Conservation (phyloP, 2,797 vertebrate species). For the Discoglossus pictus region DNA sequence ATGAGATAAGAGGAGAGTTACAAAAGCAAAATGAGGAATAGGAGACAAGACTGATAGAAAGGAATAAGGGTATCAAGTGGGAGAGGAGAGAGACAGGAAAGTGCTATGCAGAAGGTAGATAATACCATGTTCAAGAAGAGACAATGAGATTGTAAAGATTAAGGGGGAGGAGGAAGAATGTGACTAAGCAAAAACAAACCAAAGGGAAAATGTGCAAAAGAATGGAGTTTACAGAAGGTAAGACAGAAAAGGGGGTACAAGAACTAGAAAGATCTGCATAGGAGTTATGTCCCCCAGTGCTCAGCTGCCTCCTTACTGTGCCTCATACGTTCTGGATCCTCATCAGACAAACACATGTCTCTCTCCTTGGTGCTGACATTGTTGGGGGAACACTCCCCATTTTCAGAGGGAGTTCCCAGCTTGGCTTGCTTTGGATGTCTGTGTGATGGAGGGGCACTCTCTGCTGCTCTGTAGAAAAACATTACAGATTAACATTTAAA, state of each 20-base stretch:
- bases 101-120: too few relatives aligned
- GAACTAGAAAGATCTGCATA: background rate
- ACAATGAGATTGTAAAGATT: too few relatives aligned
- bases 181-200: too few relatives aligned
- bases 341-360: conserved; percentile 73
- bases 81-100: too few relatives aligned
- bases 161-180: too few relatives aligned
- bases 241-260: background rate
- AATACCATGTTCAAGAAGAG: too few relatives aligned
- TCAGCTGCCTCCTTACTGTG: conserved; percentile 86
- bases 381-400: conserved; percentile 74
- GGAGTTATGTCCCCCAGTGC: background rate
- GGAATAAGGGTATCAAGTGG: too few relatives aligned
- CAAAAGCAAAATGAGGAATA: too few relatives aligned
- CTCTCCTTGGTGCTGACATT: conserved; percentile 65
- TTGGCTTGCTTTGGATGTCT: conserved; percentile 79
- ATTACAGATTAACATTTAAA: conserved; percentile 59
- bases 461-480: conserved; percentile 77
- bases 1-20: too few relatives aligned
- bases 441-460: conserved; percentile 78
- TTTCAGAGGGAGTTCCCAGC: conserved; percentile 76
- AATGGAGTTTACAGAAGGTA: background rate
- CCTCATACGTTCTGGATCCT: conserved; percentile 90
- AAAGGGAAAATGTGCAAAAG: too few relatives aligned
- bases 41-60: too few relatives aligned